Base-by-base conservation (phyloP, 2,888 invertebrate species). In the Idaea aversata region DNA sequence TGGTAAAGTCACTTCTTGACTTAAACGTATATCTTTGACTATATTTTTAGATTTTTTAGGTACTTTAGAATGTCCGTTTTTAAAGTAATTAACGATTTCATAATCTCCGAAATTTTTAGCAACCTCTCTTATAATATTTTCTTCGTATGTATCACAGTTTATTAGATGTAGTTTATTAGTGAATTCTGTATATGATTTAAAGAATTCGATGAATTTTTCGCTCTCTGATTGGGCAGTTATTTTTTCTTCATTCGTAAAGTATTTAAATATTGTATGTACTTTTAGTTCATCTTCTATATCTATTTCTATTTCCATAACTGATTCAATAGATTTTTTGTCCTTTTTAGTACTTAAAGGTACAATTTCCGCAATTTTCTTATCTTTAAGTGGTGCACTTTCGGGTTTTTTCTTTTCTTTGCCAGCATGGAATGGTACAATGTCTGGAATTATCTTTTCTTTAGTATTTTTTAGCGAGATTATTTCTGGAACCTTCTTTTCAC, bases 131-230 rank as follows among this genome's bases (percentile, higher is more conserved):
- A 93, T 64, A 4, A 93, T 73, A 62, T 84, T 88, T 67, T 88
- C 88, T 79, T 87, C 88, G 15, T 91, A 90, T 3, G 81, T 75
- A 70, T 88, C 86, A 70, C 93, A 93, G 75, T 93, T 92, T 0
- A 92, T 80, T 34, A 93, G 67, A 71, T 86, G 85, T 58, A 93
- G 76, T 78, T 84, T 87, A 16, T 59, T 10, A 1, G 74, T 71
- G 34, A 73, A 77, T 47, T 84, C 79, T 0, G 73, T 75, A 59
- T 78, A 87, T 5, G 72, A 68, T 68, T 87, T 88, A 0, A 90
- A 69, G 70, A 91, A 90, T 15, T 75, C 79, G 25, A 76, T 80
- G 65, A 86, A 91, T 72, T 76, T 78, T 3, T 84, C 83, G 66
- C 80, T 80, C 78, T 88, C 86, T 66, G 87, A 61, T 74, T 91